Base-by-base conservation (phyloP, 2,113 vertebrate species). In the Nerophis lumbriciformis region DNA sequence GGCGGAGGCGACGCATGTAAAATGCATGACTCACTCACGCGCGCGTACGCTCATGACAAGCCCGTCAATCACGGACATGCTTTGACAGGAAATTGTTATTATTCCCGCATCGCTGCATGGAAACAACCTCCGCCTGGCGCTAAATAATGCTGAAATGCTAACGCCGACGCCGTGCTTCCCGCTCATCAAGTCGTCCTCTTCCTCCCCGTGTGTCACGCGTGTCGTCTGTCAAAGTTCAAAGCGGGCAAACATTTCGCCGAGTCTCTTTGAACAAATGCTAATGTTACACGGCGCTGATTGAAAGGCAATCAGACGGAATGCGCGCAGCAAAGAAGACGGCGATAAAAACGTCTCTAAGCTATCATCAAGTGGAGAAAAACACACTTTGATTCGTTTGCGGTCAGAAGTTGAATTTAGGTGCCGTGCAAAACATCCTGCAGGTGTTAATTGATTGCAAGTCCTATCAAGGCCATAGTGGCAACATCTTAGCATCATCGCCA, bases 191-290 rank as follows among this genome's bases (percentile, higher is more conserved):
- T 83, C 79, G 83, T 78, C 73, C 48, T 28, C 65, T 79, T 77
- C 68, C 79, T 76, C 72, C 28, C 70, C 69, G 68, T 72, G 76
- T 69, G 78, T 80, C 75, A 73, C 79, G 66, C 38, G 45, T 69
- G 79, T 84, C 77, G 81, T 74, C 80, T 73, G 84, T 83, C 81
- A 86, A 75, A 88, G 83, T 83, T 88, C 83, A 88, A 88, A 88
- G 83, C 63, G 69, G 75, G 39, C 69, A 70, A 74, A 82, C 44
- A 51, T 71, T 69, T 80, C 63, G 54, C 63, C 4, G 45, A 78
- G 77, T 81, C 83, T 83, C 80, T 88, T 87, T 87, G 81, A 87
- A 83, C 82, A 88, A 76, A 78, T 79, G 60, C 77, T 56, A 80
- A 81, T 84, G 54, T 70, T 73, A 78, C 75, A 69, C 73, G 63